A percentile compares a stretch with the other conserved stretches of the same genome.
These are phyloP conservation scores for Cyclophora punctaria DNA, from an alignment of 2,888 invertebrate genomes.

Conservation along the genomic window DNA sequence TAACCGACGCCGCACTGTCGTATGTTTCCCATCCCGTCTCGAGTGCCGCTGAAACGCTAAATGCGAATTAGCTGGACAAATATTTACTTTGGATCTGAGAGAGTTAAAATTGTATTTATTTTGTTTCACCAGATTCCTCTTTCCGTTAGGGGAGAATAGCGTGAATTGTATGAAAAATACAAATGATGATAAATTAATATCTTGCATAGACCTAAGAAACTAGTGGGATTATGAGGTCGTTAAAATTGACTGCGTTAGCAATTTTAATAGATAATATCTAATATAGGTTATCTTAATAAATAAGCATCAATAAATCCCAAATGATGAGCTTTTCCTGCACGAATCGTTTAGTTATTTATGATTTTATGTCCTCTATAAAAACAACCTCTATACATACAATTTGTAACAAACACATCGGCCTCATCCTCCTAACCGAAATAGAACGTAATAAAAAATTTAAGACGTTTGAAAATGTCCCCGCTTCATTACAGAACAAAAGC, in stretches of 20 bases:
- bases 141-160: too few species aligned
- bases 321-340: too few species aligned
- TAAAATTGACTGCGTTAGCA: too few species aligned
- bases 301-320: too few species aligned
- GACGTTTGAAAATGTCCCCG: slow-evolving; percentile 63
- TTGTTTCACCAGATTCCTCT: too few species aligned
- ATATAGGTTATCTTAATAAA: too few species aligned
- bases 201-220: too few species aligned
- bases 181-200: too few species aligned
- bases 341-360: too few species aligned
- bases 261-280: too few species aligned
- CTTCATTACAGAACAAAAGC: slow-evolving; percentile 73
- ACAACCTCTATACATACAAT: slow-evolving; percentile 11
- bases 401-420: slow-evolving; percentile 13
- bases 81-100: slow-evolving; percentile 62
- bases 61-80: slow-evolving; percentile 71
- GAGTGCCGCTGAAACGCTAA: slow-evolving; percentile 42
- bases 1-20: slow-evolving; percentile 61
- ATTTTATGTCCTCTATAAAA: not conserved
- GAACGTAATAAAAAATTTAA: slow-evolving; percentile 61
- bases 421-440: slow-evolving; percentile 44
- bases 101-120: slow-evolving; percentile 44
- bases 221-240: too few species aligned
- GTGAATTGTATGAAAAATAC: too few species aligned
- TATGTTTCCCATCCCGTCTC: slow-evolving; percentile 59